A percentile compares a stretch with the other conserved stretches of the same genome.
phyloP scores from a whole-genome alignment of 1,140 invertebrate genomes.

The Thereuonema tuberculata region DNA sequence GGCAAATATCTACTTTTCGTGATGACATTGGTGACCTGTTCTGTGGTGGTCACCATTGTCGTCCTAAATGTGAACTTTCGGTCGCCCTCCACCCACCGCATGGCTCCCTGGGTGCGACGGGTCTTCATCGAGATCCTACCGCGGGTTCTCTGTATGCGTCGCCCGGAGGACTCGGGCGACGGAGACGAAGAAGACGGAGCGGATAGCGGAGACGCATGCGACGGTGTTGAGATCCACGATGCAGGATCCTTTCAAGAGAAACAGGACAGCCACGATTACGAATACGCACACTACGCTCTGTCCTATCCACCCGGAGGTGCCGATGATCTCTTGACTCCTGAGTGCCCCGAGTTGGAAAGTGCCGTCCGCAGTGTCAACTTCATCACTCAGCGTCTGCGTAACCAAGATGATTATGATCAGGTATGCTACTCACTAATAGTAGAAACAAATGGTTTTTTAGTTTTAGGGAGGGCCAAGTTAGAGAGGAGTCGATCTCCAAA shows the following conservation, averaged over 20 bases:
- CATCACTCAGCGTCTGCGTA: constrained; percentile 83
- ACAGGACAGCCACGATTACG: too few species aligned
- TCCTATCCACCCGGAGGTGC: too few species aligned
- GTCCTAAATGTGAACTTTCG: constrained; percentile 99
- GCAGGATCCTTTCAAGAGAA: too few species aligned
- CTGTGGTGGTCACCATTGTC: constrained; percentile 92
- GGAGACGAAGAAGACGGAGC: constrained; percentile 16
- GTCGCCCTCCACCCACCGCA: constrained; percentile 94
- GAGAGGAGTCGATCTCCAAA: too few species aligned
- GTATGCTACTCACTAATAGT: too few species aligned
- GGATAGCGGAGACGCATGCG: background rate
- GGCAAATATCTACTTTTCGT: constrained; percentile 98
- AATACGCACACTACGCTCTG: background rate
- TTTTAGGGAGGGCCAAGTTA: too few species aligned
- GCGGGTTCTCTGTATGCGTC: constrained; percentile 72
- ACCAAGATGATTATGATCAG: constrained; percentile 84
- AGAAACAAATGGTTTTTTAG: too few species aligned
- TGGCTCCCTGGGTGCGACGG: constrained; percentile 77
- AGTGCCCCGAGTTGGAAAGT: constrained; percentile 77
- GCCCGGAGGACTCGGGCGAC: constrained; percentile 41
- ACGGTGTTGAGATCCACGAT: background rate
- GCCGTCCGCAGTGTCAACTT: constrained; percentile 91
- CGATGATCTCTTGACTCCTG: constrained; percentile 2
- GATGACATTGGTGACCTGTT: constrained; percentile 91
- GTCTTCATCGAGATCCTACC: constrained; percentile 77